Conservation (phyloP, 64 coral and sea anemone species). For the Pocillopora damicornis region DNA sequence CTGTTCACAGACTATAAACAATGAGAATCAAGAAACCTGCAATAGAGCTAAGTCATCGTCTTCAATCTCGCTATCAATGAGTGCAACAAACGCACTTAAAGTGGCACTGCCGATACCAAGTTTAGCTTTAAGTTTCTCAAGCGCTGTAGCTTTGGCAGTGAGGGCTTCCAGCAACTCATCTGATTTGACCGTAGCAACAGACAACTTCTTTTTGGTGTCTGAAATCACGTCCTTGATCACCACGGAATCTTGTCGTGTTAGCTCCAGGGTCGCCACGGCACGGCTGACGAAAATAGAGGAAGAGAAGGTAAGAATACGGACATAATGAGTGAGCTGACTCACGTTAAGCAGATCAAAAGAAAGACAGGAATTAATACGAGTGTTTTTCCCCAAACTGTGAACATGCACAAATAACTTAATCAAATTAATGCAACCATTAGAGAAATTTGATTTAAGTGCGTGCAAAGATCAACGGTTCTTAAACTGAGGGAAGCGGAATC, state of each 20-base stretch:
- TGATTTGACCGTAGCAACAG: slow-evolving; percentile 68
- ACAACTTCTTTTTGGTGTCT: slow-evolving; percentile 70
- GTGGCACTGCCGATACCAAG: slow-evolving; percentile 90
- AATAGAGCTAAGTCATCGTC: slow-evolving; percentile 84
- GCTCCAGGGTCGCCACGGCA: slow-evolving; percentile 70
- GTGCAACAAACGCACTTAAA: slow-evolving; percentile 75
- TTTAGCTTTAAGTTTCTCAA: slow-evolving; percentile 96
- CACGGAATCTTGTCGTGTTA: slow-evolving; percentile 86
- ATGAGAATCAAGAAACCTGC: background rate
- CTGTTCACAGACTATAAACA: no score
- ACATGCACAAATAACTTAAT: no score
- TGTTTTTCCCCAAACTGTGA: no score
- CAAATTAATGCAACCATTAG: no score
- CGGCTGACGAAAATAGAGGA: slow-evolving; percentile 25
- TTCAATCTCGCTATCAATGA: slow-evolving; percentile 96
- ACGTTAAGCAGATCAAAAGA: no score
- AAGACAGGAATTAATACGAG: no score
- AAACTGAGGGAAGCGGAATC: background rate
- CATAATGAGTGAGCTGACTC: no score
- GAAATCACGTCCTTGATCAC: slow-evolving; percentile 79
- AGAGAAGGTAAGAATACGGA: background rate
- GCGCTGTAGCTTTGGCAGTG: slow-evolving; percentile 75
- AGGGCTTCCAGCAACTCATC: slow-evolving; percentile 70
- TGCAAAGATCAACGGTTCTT: no score
- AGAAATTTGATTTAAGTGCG: no score